Conservation (phyloP, 2,888 invertebrate genomes). For the Steromphala cineraria region DNA sequence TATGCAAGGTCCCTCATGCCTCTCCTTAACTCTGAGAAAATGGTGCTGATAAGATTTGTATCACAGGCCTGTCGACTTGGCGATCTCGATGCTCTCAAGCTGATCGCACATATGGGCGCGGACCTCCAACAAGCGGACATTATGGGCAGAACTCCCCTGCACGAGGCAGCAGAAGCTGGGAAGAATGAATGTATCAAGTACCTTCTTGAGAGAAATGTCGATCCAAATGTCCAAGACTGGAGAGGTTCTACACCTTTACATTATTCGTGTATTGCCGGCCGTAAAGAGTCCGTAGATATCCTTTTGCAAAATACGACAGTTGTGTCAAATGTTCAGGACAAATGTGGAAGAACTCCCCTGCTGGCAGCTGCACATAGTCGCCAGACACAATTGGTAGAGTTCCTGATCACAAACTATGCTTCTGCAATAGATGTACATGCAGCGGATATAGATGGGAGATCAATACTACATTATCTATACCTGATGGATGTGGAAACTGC, state of each 20-base stretch:
- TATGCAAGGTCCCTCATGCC: conserved; percentile 29
- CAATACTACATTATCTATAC: conserved; percentile 37
- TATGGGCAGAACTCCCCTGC: conserved; percentile 43
- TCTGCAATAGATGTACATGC: conserved; percentile 22
- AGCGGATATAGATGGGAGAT: conserved; percentile 29
- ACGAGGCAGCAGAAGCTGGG: conserved; percentile 43
- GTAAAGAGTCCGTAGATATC: conserved; percentile 29
- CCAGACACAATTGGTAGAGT: conserved; percentile 25
- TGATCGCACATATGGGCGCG: conserved; percentile 33
- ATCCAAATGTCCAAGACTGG: conserved; percentile 41
- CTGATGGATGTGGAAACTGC: conserved; percentile 19
- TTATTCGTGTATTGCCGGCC: conserved; percentile 44
- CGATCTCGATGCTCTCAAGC: conserved; percentile 25
- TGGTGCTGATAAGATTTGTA: conserved; percentile 32
- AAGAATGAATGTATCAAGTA: conserved; percentile 25
- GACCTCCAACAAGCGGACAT: conserved; percentile 31
- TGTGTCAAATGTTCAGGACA: conserved; percentile 24
- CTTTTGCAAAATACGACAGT: conserved; percentile 24
- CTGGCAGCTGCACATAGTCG: conserved; percentile 38
- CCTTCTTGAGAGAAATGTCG: conserved; percentile 34
- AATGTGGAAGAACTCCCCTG: conserved; percentile 37
- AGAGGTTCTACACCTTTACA: conserved; percentile 47
- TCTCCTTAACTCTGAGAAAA: conserved; percentile 23
- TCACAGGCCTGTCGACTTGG: conserved; percentile 37
- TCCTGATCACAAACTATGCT: conserved; percentile 31